These are phyloP conservation scores for Brienomyrus longianalis DNA, from an alignment of 2,113 vertebrate genomes.

Conservation along the genomic window DNA sequence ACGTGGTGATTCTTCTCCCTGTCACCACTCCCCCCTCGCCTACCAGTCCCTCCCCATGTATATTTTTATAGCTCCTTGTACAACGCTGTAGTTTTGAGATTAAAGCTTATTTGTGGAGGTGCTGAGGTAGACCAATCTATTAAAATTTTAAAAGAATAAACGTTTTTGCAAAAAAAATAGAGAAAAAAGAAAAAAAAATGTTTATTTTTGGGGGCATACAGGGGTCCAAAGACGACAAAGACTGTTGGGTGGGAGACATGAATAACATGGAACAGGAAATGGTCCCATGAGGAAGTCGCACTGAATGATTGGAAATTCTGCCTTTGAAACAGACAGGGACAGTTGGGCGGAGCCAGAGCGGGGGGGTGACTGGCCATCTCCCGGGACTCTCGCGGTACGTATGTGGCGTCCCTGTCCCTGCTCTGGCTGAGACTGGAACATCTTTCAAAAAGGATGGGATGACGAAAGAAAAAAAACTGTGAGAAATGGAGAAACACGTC, in stretches of 20 bases:
- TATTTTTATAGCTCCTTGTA: constrained; percentile 73
- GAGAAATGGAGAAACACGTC: neutral
- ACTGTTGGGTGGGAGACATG: neutral
- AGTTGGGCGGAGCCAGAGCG: neutral
- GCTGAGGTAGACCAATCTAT: constrained; percentile 69
- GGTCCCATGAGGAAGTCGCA: neutral
- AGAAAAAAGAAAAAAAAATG: neutral
- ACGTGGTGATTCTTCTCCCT: constrained; percentile 40
- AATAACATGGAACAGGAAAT: neutral
- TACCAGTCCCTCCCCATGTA: constrained; percentile 48
- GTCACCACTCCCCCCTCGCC: constrained; percentile 15
- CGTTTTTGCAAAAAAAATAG: constrained; percentile 37
- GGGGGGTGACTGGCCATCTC: constrained; percentile 6
- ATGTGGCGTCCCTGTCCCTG: neutral
- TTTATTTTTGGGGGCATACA: neutral
- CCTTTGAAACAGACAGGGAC: neutral
- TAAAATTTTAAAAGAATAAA: constrained; percentile 46
- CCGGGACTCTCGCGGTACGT: neutral
- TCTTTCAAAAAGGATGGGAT: neutral
- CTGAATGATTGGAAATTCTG: neutral
- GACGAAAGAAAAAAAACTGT: neutral
- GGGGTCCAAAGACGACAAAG: neutral
- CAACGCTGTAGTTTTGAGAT: constrained; percentile 69
- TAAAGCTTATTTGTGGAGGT: constrained; percentile 72
- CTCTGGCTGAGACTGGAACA: neutral